Conservation (phyloP, 1,140 invertebrate species). For the Tetramorium alpestre region DNA sequence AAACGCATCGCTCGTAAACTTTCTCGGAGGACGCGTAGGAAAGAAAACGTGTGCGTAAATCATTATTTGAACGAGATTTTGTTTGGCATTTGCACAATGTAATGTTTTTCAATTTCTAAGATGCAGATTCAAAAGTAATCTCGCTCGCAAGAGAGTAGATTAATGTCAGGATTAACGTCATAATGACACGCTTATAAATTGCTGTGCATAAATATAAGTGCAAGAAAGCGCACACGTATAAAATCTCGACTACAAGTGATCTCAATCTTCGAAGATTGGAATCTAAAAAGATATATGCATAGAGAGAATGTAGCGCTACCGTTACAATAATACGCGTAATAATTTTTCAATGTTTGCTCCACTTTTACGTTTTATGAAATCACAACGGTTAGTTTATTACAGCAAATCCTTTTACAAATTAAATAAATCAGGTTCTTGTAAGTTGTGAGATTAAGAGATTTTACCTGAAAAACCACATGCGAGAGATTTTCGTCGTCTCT, state of each 20-base stretch:
- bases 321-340: background rate
- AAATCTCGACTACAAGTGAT: background rate
- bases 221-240: background rate
- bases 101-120: background rate
- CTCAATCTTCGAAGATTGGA: background rate
- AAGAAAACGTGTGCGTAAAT: background rate
- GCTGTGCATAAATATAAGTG: background rate
- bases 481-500: constrained; percentile 94
- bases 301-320: background rate
- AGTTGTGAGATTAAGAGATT: constrained; percentile 37
- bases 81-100: background rate
- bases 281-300: background rate
- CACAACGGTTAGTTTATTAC: background rate
- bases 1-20: constrained; percentile 23
- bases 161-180: background rate
- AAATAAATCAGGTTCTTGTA: background rate
- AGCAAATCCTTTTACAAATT: background rate
- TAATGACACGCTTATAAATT: background rate
- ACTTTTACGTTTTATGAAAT: background rate
- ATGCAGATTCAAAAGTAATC: constrained; percentile 4
- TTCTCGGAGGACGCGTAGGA: constrained; percentile 24
- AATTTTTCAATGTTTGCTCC: background rate
- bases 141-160: background rate
- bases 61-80: background rate
- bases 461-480: constrained; percentile 95